phyloP scores from a whole-genome alignment of 2,113 vertebrate genomes.

The Pithys albifrons region DNA sequence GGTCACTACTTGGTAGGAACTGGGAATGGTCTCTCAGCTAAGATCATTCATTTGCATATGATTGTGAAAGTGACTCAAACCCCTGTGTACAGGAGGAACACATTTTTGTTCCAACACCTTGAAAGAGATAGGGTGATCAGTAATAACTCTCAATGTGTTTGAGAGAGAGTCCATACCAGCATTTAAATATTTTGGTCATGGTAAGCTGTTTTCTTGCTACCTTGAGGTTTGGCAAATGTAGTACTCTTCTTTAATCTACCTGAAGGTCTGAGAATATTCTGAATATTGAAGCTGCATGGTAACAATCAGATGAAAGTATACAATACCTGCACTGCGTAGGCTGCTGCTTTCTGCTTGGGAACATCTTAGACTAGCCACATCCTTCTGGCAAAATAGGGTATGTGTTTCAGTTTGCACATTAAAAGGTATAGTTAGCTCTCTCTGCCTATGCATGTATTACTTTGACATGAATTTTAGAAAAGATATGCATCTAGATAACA shows the following conservation, averaged over 20 bases:
- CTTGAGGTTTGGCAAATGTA: neutral
- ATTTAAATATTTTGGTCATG: neutral
- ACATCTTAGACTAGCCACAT: neutral
- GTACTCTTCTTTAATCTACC: neutral
- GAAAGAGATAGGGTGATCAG: neutral
- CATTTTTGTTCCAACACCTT: neutral
- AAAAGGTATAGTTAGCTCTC: neutral
- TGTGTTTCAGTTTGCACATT: neutral
- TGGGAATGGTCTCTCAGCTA: neutral
- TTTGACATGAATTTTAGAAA: neutral
- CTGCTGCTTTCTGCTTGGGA: neutral
- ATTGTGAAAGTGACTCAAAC: neutral
- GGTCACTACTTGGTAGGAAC: neutral
- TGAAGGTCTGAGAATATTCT: neutral
- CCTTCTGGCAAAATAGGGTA: neutral
- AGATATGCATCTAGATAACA: neutral
- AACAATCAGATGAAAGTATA: neutral
- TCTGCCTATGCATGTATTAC: neutral
- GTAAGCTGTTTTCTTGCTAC: neutral
- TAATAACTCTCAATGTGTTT: neutral
- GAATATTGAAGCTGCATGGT: neutral
- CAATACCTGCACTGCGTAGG: accelerated
- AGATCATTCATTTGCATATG: neutral
- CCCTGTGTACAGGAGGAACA: neutral
- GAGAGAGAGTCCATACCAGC: accelerated